Conservation (phyloP, 2,888 invertebrate genomes). For the Plemyria rubiginata region DNA sequence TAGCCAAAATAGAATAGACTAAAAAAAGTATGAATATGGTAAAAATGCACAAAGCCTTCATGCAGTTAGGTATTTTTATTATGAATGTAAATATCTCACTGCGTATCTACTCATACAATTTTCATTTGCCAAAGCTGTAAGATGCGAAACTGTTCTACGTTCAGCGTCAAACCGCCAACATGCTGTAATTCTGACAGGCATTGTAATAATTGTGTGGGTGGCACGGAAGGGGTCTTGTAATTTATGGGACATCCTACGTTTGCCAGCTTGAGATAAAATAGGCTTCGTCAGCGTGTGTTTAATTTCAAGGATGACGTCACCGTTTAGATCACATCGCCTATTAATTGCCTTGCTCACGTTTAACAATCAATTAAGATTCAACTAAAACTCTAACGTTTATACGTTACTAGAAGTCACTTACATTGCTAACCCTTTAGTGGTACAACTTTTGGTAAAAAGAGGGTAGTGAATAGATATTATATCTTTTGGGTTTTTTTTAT, state of each 20-base stretch:
- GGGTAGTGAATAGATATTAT: too few relatives aligned
- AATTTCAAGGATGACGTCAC: constrained; percentile 29
- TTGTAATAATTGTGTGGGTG: constrained; percentile 34
- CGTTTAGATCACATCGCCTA: constrained; percentile 14
- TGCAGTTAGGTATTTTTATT: too few relatives aligned
- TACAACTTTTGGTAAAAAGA: too few relatives aligned
- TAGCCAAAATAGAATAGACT: too few relatives aligned
- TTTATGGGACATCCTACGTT: constrained; percentile 42
- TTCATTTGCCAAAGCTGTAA: constrained; percentile 16
- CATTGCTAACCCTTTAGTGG: too few relatives aligned
- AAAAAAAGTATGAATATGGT: too few relatives aligned
- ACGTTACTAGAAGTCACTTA: too few relatives aligned
- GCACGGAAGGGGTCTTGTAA: constrained; percentile 39
- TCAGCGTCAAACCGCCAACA: constrained; percentile 27
- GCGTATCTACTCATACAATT: background rate
- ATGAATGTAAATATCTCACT: too few relatives aligned
- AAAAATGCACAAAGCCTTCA: too few relatives aligned
- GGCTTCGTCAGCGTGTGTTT: constrained; percentile 37
- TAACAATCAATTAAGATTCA: background rate
- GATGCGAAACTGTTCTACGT: constrained; percentile 11
- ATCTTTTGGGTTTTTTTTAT: too few relatives aligned
- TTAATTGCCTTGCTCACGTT: constrained; percentile 14
- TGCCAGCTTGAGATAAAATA: constrained; percentile 42
- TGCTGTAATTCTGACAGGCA: constrained; percentile 36
- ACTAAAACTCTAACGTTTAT: background rate